These are phyloP conservation scores for Dermatemys mawii DNA, from an alignment of 2,113 vertebrate genomes.

Conservation along the genomic window DNA sequence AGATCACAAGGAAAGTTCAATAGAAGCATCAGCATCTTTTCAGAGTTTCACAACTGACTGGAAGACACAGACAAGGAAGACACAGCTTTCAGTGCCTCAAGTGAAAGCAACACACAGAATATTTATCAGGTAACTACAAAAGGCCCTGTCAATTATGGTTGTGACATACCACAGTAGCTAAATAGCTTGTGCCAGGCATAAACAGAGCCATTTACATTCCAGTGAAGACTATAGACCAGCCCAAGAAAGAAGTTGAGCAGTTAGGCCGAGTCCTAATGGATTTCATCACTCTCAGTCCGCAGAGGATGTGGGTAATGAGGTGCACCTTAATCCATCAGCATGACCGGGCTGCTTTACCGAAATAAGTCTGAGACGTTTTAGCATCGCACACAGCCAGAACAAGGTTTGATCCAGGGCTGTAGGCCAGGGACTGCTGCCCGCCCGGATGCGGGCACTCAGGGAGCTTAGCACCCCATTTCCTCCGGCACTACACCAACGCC, in stretches of 20 bases:
- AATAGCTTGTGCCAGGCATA: background rate
- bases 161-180: too few relatives aligned
- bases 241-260: background rate
- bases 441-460: background rate
- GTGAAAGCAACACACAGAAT: background rate
- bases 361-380: background rate
- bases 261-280: background rate
- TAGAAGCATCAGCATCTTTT: background rate
- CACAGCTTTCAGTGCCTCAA: background rate
- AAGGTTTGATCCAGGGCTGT: background rate
- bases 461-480: background rate
- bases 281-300: background rate
- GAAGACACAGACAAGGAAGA: background rate
- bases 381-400: rapidly evolving
- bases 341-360: background rate
- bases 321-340: background rate
- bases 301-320: background rate
- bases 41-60: background rate
- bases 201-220: background rate
- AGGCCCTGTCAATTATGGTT: background rate
- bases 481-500: background rate
- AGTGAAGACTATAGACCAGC: background rate
- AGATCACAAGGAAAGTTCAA: too few relatives aligned
- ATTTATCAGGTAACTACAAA: background rate
- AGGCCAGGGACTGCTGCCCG: background rate